Evolutionary conservation across 2,888 invertebrate genomes (phyloP).

Genomic region (Torymus aiolomorphi): DNA sequence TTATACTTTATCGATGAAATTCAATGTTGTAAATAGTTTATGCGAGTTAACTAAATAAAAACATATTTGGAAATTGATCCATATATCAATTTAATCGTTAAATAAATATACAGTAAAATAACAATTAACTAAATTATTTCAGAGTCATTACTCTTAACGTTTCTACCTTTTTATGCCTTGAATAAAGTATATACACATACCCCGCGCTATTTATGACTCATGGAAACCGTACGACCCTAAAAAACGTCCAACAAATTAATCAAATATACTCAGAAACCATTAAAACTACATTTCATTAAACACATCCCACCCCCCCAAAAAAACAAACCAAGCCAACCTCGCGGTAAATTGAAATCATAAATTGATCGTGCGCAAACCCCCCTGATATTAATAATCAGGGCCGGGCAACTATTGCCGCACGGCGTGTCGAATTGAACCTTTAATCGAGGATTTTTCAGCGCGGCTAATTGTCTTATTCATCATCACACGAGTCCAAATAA

Average conservation of each 20-base stretch:
- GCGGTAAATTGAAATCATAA: slow-evolving; percentile 48
- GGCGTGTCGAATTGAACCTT: slow-evolving; percentile 40
- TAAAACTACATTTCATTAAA: slow-evolving; percentile 3
- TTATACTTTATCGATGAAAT: no score
- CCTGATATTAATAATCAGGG: slow-evolving; percentile 22
- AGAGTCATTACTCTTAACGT: no score
- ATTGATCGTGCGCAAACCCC: slow-evolving; percentile 22
- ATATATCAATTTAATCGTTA: no score
- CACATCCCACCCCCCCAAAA: background rate
- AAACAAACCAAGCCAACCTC: background rate
- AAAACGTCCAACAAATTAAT: background rate
- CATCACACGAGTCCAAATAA: slow-evolving; percentile 31
- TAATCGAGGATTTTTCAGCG: slow-evolving; percentile 45
- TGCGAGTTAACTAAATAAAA: no score
- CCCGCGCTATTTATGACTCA: no score
- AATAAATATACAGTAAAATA: no score
- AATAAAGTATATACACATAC: no score
- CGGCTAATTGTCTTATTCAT: slow-evolving; percentile 46
- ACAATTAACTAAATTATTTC: no score
- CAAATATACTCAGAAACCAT: background rate
- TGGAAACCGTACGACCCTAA: background rate
- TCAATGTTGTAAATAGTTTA: no score
- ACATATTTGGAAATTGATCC: no score
- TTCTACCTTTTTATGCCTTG: no score
- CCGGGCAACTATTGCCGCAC: background rate